Conservation (phyloP, 2,797 vertebrate genomes). For the Helarctos malayanus region DNA sequence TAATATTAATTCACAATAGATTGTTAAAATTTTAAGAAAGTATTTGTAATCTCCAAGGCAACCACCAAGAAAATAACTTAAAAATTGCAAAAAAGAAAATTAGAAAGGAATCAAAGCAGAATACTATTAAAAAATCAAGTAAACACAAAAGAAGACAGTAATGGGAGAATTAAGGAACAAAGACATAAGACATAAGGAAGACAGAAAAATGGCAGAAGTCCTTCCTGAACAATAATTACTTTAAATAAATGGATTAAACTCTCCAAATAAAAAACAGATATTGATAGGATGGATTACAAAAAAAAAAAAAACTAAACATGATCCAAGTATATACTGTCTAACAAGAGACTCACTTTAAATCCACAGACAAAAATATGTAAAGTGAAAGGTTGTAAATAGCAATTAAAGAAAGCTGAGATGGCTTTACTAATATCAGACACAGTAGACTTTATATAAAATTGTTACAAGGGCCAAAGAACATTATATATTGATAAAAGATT, state of each 20-base stretch:
- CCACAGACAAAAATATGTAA: not conserved
- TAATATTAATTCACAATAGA: constrained; percentile 12
- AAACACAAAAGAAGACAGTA: not conserved
- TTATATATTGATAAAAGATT: not conserved
- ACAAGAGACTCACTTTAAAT: not conserved
- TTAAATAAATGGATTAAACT: not conserved
- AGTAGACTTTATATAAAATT: not conserved
- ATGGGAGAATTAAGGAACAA: not conserved
- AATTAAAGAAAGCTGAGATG: not conserved
- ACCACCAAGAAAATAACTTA: not conserved
- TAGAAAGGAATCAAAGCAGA: not conserved
- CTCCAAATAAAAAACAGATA: not conserved
- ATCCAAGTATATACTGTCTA: not conserved
- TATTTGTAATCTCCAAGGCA: not conserved
- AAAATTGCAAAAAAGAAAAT: not conserved
- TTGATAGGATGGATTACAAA: not conserved
- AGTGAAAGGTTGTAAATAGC: not conserved
- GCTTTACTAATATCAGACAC: not conserved
- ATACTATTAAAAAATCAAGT: not conserved
- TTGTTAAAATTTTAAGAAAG: constrained; percentile 3
- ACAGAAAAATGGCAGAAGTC: not conserved
- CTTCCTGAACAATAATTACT: not conserved
- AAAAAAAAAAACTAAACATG: not conserved
- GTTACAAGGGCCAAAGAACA: not conserved
- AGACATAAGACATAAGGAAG: not conserved